These are phyloP conservation scores for Calameuta pallipes DNA, from an alignment of 2,888 invertebrate species.

Conservation along the genomic window DNA sequence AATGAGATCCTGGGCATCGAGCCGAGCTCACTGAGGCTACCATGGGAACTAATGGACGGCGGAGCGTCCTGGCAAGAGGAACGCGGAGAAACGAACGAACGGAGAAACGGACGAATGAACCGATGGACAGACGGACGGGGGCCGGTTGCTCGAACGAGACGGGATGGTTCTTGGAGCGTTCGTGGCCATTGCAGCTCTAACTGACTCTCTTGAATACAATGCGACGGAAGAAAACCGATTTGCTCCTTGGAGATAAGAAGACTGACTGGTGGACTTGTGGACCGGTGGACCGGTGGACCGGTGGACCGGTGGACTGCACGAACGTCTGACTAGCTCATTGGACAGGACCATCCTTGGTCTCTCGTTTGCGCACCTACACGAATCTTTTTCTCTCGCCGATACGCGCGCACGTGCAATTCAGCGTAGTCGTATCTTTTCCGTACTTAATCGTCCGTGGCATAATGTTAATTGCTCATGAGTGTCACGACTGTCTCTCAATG, in stretches of 20 bases:
- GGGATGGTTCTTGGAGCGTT: background rate
- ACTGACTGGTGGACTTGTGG: background rate
- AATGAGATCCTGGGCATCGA: constrained; percentile 32
- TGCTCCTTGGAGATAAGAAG: constrained; percentile 22
- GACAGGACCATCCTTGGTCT: constrained; percentile 4
- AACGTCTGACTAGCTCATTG: background rate
- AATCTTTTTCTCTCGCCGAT: background rate
- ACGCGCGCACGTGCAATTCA: background rate
- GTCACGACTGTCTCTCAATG: constrained; percentile 40
- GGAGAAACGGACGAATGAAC: background rate
- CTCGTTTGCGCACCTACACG: background rate
- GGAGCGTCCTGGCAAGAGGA: background rate
- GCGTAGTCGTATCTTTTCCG: constrained; percentile 28
- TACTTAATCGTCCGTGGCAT: constrained; percentile 45
- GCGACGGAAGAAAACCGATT: constrained; percentile 35
- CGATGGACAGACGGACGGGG: background rate
- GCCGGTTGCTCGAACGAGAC: background rate
- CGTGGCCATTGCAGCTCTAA: background rate
- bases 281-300: background rate
- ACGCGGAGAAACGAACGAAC: background rate
- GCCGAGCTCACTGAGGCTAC: background rate
- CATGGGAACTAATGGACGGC: constrained; percentile 2
- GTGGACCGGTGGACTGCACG: background rate
- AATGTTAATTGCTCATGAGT: constrained; percentile 48
- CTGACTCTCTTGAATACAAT: constrained; percentile 32